Evolutionary conservation across 2,888 invertebrate genomes (phyloP).

Genomic region (Polydrusus pterygomalis): DNA sequence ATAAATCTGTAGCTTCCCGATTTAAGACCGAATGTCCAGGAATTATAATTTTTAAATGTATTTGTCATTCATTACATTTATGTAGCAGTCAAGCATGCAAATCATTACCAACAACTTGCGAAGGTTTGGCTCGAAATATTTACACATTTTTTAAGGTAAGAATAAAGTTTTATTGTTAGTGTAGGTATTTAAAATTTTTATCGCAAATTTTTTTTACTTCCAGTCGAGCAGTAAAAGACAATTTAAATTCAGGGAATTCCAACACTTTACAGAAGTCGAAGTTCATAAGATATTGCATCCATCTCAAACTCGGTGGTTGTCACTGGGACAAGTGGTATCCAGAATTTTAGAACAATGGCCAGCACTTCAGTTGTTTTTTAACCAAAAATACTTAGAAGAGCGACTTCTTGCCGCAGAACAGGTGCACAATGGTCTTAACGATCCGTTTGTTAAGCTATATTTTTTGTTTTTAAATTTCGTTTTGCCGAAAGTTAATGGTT

Average conservation of each 20-base stretch:
- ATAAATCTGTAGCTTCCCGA: too few relatives aligned
- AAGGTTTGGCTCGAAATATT: constrained; percentile 63
- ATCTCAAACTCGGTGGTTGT: constrained; percentile 57
- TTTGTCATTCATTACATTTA: too few relatives aligned
- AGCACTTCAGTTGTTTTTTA: constrained; percentile 23
- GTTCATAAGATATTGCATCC: too few relatives aligned
- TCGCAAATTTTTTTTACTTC: too few relatives aligned
- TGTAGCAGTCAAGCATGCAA: too few relatives aligned
- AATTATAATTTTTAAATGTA: too few relatives aligned
- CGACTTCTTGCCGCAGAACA: constrained; percentile 18
- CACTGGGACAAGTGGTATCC: constrained; percentile 54
- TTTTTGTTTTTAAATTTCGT: constrained; percentile 25
- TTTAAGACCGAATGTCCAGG: too few relatives aligned
- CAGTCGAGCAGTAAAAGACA: too few relatives aligned
- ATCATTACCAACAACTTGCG: constrained; percentile 62
- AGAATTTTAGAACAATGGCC: constrained; percentile 39
- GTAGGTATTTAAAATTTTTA: too few relatives aligned
- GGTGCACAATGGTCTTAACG: not conserved
- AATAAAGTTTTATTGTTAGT: not conserved
- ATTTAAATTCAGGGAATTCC: constrained; percentile 53
- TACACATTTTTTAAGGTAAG: constrained; percentile 62
- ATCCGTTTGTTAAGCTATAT: too few relatives aligned
- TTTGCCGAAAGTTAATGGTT: constrained; percentile 15
- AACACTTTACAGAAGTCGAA: constrained; percentile 51
- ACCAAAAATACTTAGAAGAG: constrained; percentile 17